Evolutionary conservation across 2,888 invertebrate species (phyloP).

Genomic region (Dermolepida albohirtum): DNA sequence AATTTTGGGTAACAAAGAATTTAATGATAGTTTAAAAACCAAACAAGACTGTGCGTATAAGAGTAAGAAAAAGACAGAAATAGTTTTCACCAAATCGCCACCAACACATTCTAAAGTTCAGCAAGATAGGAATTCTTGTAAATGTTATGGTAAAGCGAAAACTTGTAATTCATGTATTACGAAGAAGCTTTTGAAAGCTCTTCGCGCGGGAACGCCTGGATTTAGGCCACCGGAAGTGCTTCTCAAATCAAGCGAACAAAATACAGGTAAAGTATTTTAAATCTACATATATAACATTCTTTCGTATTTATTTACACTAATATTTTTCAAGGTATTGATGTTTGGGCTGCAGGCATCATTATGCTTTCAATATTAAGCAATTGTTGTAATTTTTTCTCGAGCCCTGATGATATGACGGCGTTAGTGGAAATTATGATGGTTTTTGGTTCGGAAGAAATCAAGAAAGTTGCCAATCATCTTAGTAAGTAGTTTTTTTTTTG

Average conservation of each 20-base stretch:
- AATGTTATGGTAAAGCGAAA: constrained; percentile 75
- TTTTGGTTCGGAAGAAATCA: constrained; percentile 79
- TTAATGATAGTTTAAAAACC: neutral
- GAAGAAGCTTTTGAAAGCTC: constrained; percentile 76
- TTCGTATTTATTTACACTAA: neutral
- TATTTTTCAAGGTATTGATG: constrained; percentile 76
- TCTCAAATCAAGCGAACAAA: constrained; percentile 82
- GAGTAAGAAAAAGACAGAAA: constrained; percentile 6
- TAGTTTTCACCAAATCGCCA: constrained; percentile 31
- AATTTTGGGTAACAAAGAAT: too few relatives aligned
- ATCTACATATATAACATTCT: neutral
- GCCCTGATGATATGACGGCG: constrained; percentile 82
- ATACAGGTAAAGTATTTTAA: constrained; percentile 69
- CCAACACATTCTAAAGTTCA: constrained; percentile 3
- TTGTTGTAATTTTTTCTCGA: constrained; percentile 87
- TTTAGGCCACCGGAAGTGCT: constrained; percentile 90
- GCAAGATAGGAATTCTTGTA: constrained; percentile 64
- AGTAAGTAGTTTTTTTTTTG: too few relatives aligned
- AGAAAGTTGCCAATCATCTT: constrained; percentile 74
- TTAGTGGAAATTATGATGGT: constrained; percentile 85
- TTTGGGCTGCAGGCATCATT: constrained; percentile 91
- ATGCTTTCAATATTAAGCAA: constrained; percentile 81
- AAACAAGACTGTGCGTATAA: neutral
- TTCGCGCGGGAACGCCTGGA: constrained; percentile 90
- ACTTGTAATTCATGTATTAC: constrained; percentile 77